Evolutionary conservation across 2,113 vertebrate genomes (phyloP).

Genomic region (Bufo bufo): DNA sequence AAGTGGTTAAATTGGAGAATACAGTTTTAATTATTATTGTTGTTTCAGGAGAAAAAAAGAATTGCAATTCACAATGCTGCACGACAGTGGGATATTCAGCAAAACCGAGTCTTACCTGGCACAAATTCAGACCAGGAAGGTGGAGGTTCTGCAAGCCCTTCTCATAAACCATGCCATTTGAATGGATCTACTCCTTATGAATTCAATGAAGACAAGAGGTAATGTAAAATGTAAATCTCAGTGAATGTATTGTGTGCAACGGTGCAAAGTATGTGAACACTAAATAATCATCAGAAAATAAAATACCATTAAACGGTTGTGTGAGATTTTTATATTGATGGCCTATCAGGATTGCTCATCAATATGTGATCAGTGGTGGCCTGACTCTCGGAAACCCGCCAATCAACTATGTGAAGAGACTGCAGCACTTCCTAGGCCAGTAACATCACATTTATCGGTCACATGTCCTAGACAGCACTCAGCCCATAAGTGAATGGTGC

Average conservation of each 20-base stretch:
- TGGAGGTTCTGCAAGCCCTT: constrained; percentile 75
- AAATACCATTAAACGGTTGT: not conserved
- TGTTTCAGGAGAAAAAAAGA: constrained; percentile 88
- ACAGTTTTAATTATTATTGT: constrained; percentile 2
- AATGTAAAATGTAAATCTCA: constrained; percentile 30
- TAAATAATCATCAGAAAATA: not conserved
- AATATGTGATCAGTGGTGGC: too few species aligned
- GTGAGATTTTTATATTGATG: too few species aligned
- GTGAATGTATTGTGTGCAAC: not conserved
- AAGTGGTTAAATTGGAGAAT: too few species aligned
- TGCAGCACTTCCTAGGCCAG: too few species aligned
- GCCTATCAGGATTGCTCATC: too few species aligned
- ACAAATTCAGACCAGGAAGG: constrained; percentile 75
- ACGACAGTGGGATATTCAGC: constrained; percentile 88
- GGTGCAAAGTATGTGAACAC: not conserved
- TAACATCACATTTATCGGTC: too few species aligned
- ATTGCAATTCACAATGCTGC: constrained; percentile 90
- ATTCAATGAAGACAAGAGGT: constrained; percentile 89
- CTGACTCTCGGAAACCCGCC: too few species aligned
- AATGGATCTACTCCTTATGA: constrained; percentile 77
- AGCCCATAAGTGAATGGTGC: too few species aligned
- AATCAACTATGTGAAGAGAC: too few species aligned
- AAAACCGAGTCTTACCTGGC: constrained; percentile 65
- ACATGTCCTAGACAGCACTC: too few species aligned
- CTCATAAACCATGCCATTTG: constrained; percentile 78